These are phyloP conservation scores for Xenopus tropicalis DNA, from an alignment of 2,113 vertebrate species.

Conservation along the genomic window DNA sequence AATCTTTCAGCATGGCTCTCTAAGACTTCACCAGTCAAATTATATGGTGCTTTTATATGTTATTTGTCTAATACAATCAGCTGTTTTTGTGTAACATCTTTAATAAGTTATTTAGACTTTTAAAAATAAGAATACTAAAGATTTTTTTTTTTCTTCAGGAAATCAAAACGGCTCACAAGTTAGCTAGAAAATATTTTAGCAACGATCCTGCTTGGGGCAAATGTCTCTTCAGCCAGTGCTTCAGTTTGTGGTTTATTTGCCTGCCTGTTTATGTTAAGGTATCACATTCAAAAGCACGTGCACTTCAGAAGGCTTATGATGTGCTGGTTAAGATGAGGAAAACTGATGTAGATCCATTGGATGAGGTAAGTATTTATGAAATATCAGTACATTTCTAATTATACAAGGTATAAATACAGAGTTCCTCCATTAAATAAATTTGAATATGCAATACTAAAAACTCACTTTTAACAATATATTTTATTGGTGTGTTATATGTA, in stretches of 20 bases:
- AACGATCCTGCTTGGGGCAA: conserved; percentile 87
- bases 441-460: no score
- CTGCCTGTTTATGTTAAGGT: conserved; percentile 81
- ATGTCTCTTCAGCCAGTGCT: conserved; percentile 92
- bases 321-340: conserved; percentile 89
- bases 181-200: conserved; percentile 82
- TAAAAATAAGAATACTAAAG: background rate
- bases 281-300: conserved; percentile 80
- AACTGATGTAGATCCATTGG: conserved; percentile 86
- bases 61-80: no score
- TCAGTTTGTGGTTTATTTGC: conserved; percentile 97
- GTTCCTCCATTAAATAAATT: no score
- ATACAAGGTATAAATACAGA: no score
- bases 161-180: conserved; percentile 90
- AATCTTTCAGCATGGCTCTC: no score
- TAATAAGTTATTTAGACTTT: no score
- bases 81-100: no score
- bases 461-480: no score
- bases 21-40: no score
- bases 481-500: no score
- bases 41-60: no score
- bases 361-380: conserved; percentile 73
- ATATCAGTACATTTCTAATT: no score
- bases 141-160: conserved; percentile 67
- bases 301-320: conserved; percentile 89